These are phyloP conservation scores for Chromoteleia sp. DNA, from an alignment of 2,888 invertebrate genomes.

Conservation along the genomic window DNA sequence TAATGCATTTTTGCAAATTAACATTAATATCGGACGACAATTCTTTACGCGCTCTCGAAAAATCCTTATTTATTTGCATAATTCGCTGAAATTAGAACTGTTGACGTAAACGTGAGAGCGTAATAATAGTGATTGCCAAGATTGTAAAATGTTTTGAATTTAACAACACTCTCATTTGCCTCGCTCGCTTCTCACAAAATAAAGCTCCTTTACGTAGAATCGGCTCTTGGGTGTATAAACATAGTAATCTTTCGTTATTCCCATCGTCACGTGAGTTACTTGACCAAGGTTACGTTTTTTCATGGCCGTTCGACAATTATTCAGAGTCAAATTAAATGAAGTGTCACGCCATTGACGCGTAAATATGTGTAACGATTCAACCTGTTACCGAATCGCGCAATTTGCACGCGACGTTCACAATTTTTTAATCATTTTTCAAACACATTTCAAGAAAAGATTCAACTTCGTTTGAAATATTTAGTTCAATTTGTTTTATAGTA, in stretches of 20 bases:
- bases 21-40: neutral
- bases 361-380: slow-evolving; percentile 35
- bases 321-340: slow-evolving; percentile 33
- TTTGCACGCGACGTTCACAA: slow-evolving; percentile 12
- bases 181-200: slow-evolving; percentile 10
- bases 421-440: slow-evolving; percentile 1
- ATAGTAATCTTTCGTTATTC: slow-evolving; percentile 40
- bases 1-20: too few relatives aligned
- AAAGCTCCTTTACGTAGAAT: slow-evolving; percentile 30
- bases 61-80: slow-evolving; percentile 25
- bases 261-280: slow-evolving; percentile 34
- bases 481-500: slow-evolving; percentile 70
- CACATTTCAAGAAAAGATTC: slow-evolving; percentile 70
- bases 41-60: neutral
- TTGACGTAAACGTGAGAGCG: slow-evolving; percentile 3
- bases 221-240: slow-evolving; percentile 20
- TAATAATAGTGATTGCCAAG: slow-evolving; percentile 34
- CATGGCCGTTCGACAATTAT: slow-evolving; percentile 35
- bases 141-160: slow-evolving; percentile 30
- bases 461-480: slow-evolving; percentile 69
- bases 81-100: slow-evolving; percentile 34
- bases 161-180: slow-evolving; percentile 18
- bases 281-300: slow-evolving; percentile 38
- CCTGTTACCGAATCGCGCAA: slow-evolving; percentile 26
- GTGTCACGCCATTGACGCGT: slow-evolving; percentile 31